These are phyloP conservation scores for Enteromius viviparus DNA, from an alignment of 2,797 vertebrate genomes.

Conservation along the genomic window DNA sequence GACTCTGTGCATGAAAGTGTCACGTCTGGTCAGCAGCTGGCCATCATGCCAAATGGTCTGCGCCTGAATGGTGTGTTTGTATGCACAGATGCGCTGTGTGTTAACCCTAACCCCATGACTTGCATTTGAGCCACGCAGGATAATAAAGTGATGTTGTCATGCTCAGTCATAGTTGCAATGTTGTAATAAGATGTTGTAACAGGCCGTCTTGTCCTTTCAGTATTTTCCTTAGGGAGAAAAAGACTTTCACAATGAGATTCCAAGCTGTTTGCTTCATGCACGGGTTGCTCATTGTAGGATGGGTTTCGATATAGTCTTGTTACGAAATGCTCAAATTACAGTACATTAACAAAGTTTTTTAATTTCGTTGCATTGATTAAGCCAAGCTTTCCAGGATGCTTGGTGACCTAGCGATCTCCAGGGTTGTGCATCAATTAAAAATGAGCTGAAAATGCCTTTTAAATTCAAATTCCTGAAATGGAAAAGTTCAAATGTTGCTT, in stretches of 20 bases:
- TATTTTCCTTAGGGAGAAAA: neutral
- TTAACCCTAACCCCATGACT: conserved; percentile 35
- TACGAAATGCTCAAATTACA: neutral
- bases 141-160: conserved; percentile 38
- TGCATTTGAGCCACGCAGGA: conserved; percentile 23
- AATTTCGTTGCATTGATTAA: neutral
- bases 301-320: neutral
- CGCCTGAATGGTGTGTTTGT: conserved; percentile 17
- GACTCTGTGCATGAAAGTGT: conserved; percentile 4
- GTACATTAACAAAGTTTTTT: neutral
- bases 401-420: neutral
- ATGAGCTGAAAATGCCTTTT: neutral
- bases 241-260: conserved; percentile 1
- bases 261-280: conserved; percentile 29
- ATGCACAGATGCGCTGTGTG: conserved; percentile 28
- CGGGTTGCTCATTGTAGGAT: neutral
- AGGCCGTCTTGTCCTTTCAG: neutral
- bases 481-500: neutral
- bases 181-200: conserved; percentile 53
- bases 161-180: conserved; percentile 57
- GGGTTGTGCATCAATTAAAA: neutral
- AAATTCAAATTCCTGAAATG: neutral
- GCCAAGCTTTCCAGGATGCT: neutral
- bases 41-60: conserved; percentile 28
- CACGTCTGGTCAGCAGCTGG: conserved; percentile 41